Evolutionary conservation across 1,140 invertebrate genomes (phyloP), one percentile per base, ranked within the genome.

Genomic region (Temnothorax curvispinosus): DNA sequence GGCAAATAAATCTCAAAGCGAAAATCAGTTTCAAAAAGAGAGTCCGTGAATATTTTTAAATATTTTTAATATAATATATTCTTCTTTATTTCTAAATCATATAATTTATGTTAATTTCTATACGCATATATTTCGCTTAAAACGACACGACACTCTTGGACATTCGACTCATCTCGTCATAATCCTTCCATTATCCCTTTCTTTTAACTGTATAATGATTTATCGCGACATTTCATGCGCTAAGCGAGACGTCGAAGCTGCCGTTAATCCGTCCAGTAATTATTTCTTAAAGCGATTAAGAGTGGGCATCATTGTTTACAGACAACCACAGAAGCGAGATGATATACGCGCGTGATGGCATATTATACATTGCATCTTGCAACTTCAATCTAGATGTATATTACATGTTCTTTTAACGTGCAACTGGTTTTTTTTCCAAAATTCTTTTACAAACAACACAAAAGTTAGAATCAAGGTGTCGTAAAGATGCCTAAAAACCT

Each of bases 41-140:
- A 69, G 44, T 47, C 9, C 11, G 27, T 50, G 8, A 21, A 41
- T 41, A 41, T 6, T 27, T 44, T 67, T 27, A 15, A 69, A 69
- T 69, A 50, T 44, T 67, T 67, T 67, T 47, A 67, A 67, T 67
- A 67, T 67, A 67, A 67, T 50, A 74, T 74, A 74, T 54, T 74
- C 47, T 69, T 6, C 4, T 74, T 54, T 56, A 54, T 74, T 52
- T 47, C 3, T 35, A 13, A 72, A 54, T 52, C 44, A 54, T 74
- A 74, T 74, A 54, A 35, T 54, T 74, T 74, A 54, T 38, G 18
- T 74, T 50, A 13, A 50, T 41, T 71, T 52, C 41, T 69, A 54
- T 52, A 74, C 71, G 27, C 32, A 74, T 54, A 74, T 54, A 35
- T 74, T 54, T 38, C 65, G 65, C 32, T 72, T 27, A 35, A 52